Conservation (phyloP, 2,888 invertebrate genomes). For the Notodonta dromedarius region DNA sequence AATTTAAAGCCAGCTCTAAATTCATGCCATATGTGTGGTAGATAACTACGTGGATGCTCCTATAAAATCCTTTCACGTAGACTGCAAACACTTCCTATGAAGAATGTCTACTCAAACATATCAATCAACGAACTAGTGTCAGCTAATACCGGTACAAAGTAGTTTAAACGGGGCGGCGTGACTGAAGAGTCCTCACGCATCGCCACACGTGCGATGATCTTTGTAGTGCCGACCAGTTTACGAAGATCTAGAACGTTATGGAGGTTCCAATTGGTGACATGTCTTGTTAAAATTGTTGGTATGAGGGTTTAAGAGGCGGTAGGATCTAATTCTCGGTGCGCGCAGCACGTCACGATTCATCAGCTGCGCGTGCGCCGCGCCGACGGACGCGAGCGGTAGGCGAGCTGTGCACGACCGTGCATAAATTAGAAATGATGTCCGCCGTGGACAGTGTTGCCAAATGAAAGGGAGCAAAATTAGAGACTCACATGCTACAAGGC, state of each 20-base stretch:
- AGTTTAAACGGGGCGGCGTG: slow-evolving; percentile 53
- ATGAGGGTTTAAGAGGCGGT: slow-evolving; percentile 42
- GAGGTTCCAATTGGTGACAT: slow-evolving; percentile 10
- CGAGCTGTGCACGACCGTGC: slow-evolving; percentile 66
- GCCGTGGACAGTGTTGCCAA: slow-evolving; percentile 23
- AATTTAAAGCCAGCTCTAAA: no score
- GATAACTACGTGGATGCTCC: no score
- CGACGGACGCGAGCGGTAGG: slow-evolving; percentile 52
- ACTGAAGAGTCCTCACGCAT: slow-evolving; percentile 61
- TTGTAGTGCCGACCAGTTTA: slow-evolving; percentile 35
- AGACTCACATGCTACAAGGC: not conserved
- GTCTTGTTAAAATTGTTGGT: slow-evolving; percentile 33
- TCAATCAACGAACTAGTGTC: slow-evolving; percentile 57
- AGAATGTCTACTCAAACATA: slow-evolving; percentile 42
- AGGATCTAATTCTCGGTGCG: slow-evolving; percentile 64
- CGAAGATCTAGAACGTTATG: slow-evolving; percentile 25
- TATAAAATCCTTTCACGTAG: slow-evolving; percentile 16
- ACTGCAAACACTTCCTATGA: slow-evolving; percentile 25
- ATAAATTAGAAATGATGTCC: slow-evolving; percentile 70
- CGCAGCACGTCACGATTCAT: slow-evolving; percentile 62
- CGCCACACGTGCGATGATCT: slow-evolving; percentile 56
- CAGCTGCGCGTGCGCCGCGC: slow-evolving; percentile 33
- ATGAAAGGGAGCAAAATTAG: not conserved
- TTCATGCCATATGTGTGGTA: no score
- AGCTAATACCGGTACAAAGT: slow-evolving; percentile 47